phyloP scores from a whole-genome alignment of 2,888 invertebrate species.

The Microctonus hyperodae region DNA sequence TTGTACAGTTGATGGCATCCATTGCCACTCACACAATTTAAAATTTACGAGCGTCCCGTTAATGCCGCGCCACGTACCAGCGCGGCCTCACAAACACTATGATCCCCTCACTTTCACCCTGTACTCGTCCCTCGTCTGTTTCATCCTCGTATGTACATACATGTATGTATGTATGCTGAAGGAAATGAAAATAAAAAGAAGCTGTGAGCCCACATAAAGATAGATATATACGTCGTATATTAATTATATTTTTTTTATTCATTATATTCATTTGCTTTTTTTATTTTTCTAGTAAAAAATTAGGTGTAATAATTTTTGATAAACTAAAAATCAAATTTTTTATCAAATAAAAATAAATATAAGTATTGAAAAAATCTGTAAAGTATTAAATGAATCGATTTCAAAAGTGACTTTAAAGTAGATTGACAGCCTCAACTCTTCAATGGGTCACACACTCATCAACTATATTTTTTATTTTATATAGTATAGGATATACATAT shows the following conservation, averaged over 20 bases:
- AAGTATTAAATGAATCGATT: too few relatives aligned
- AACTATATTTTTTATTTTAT: neutral
- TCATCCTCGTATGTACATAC: conserved; percentile 9
- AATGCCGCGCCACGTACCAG: conserved; percentile 57
- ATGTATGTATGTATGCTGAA: conserved; percentile 21
- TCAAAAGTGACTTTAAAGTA: neutral
- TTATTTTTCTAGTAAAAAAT: too few relatives aligned
- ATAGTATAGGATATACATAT: neutral
- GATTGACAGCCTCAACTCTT: neutral
- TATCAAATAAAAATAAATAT: too few relatives aligned
- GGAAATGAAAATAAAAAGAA: conserved; percentile 10
- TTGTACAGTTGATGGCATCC: conserved; percentile 38
- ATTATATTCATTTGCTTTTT: too few relatives aligned
- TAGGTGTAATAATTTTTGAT: too few relatives aligned
- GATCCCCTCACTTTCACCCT: conserved; percentile 30
- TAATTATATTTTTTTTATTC: too few relatives aligned
- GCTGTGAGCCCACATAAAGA: neutral
- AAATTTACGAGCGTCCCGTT: conserved; percentile 59
- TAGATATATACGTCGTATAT: too few relatives aligned
- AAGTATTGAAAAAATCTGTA: too few relatives aligned
- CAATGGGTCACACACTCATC: neutral
- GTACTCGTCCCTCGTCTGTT: neutral
- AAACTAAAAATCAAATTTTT: too few relatives aligned
- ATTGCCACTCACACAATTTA: conserved; percentile 55
- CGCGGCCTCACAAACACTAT: conserved; percentile 45